Evolutionary conservation across 2,888 invertebrate species (phyloP).

Genomic region (Imbricaverruca yamaguchii): DNA sequence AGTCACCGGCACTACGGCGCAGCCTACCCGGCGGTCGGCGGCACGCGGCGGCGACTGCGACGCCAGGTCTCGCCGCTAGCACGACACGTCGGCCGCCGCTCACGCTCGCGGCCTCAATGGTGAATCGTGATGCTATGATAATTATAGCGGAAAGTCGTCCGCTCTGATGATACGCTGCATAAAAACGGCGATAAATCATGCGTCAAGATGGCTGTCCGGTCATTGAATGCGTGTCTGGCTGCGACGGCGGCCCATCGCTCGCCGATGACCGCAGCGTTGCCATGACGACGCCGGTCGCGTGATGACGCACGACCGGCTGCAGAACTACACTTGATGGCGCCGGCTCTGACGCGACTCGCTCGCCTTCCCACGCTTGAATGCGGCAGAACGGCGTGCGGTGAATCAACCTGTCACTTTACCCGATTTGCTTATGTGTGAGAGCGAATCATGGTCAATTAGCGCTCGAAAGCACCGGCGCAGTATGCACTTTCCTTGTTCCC

Average conservation of each 20-base stretch:
- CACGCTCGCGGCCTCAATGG: background rate
- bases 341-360: background rate
- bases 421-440: background rate
- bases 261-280: slow-evolving; percentile 2
- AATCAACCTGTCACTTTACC: background rate
- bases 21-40: background rate
- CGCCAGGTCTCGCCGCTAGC: background rate
- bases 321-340: background rate
- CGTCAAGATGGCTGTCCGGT: background rate
- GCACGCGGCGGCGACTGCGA: background rate
- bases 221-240: slow-evolving; percentile 3
- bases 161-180: background rate
- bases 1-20: background rate
- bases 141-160: slow-evolving; percentile 1
- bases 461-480: background rate
- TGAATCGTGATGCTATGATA: slow-evolving; percentile 17
- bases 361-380: background rate
- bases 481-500: background rate
- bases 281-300: background rate
- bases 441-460: background rate
- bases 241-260: background rate
- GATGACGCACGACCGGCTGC: background rate
- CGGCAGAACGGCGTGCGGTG: background rate
- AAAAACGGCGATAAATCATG: slow-evolving; percentile 9
- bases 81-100: background rate